phyloP scores from a whole-genome alignment of 2,113 vertebrate species.

The Emydocephalus ijimae region DNA sequence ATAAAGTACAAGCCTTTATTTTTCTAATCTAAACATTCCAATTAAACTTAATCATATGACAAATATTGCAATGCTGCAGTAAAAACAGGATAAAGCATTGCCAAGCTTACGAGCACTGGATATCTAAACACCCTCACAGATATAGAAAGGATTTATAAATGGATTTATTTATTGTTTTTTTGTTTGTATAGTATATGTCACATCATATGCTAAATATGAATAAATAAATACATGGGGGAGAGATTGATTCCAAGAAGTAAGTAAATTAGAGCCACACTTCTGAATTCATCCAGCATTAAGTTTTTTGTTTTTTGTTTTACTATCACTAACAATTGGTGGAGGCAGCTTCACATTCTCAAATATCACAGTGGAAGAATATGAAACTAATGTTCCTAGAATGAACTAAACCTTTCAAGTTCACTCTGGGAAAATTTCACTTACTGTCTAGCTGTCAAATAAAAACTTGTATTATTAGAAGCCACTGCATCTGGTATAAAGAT shows the following conservation, averaged over 20 bases:
- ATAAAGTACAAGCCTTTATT: not conserved
- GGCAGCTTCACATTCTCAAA: not conserved
- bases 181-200: too few relatives aligned
- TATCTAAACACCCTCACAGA: not conserved
- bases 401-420: not conserved
- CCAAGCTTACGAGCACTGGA: not conserved
- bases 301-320: not conserved
- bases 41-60: conserved; percentile 2
- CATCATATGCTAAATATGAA: too few relatives aligned
- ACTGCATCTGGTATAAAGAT: not conserved
- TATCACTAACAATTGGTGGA: not conserved
- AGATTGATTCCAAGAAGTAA: not conserved
- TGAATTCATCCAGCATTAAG: not conserved
- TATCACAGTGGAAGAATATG: not conserved
- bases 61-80: conserved; percentile 40
- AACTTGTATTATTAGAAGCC: not conserved
- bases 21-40: not conserved
- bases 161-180: not conserved
- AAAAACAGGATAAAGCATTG: not conserved
- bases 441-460: not conserved
- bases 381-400: not conserved
- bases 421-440: not conserved
- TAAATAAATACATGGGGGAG: too few relatives aligned
- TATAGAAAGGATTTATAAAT: conserved; percentile 1
- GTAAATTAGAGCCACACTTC: not conserved